Conservation (phyloP, 2,113 vertebrate species). For the Gymnocephalus cernua region DNA sequence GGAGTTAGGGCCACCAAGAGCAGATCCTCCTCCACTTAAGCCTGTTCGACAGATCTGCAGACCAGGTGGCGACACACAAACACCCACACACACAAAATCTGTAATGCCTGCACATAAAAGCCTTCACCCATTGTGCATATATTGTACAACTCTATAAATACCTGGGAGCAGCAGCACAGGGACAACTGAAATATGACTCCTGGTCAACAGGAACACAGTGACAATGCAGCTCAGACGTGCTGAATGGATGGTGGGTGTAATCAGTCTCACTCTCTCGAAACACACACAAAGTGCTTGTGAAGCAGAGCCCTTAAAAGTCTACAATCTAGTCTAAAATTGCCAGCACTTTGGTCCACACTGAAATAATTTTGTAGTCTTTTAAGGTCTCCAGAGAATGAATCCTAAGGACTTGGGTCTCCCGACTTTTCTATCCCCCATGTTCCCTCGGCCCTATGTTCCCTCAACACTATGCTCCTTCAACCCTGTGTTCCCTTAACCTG, state of each 20-base stretch:
- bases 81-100: constrained; percentile 25
- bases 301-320: constrained; percentile 3
- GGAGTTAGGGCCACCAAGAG: constrained; percentile 75
- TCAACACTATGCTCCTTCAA: too few relatives aligned
- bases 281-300: constrained; percentile 27
- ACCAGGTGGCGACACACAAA: constrained; percentile 71
- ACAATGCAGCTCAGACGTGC: constrained; percentile 46
- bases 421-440: not conserved
- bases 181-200: constrained; percentile 74
- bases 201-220: constrained; percentile 30
- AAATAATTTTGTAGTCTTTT: not conserved
- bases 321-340: too few relatives aligned
- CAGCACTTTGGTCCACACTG: not conserved
- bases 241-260: constrained; percentile 23
- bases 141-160: constrained; percentile 74
- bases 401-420: not conserved
- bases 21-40: constrained; percentile 75
- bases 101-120: constrained; percentile 41
- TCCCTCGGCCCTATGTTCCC: too few relatives aligned
- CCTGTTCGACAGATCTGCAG: constrained; percentile 71
- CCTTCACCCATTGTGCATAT: constrained; percentile 23
- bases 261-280: not conserved
- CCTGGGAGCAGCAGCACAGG: constrained; percentile 39
- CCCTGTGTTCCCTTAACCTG: too few relatives aligned
- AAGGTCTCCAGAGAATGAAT: not conserved